Evolutionary conservation across 2,113 vertebrate species (phyloP).

Genomic region (Trogon melanurus): DNA sequence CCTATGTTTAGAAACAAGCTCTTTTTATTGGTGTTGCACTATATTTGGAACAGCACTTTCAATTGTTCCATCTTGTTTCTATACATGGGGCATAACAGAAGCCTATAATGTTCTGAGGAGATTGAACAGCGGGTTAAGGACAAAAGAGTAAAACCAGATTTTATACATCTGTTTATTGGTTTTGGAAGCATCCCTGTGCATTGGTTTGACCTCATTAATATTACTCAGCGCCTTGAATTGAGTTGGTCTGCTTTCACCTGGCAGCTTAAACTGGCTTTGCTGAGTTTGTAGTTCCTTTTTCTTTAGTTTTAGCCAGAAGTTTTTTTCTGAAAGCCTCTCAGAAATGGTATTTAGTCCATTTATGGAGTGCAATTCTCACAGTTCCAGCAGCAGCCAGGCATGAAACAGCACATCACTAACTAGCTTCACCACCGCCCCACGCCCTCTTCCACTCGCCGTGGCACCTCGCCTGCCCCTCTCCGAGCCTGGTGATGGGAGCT

Average conservation of each 20-base stretch:
- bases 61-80: neutral
- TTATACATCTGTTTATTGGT: neutral
- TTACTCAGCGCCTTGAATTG: neutral
- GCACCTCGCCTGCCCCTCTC: neutral
- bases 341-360: neutral
- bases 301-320: neutral
- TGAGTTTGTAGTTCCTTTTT: neutral
- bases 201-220: neutral
- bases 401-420: neutral
- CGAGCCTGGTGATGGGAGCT: neutral
- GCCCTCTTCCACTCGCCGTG: neutral
- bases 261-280: neutral
- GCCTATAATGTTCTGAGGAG: neutral
- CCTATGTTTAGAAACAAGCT: neutral
- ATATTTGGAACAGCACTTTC: neutral
- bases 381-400: neutral
- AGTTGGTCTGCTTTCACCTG: neutral
- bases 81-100: neutral
- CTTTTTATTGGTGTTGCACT: neutral
- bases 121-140: neutral
- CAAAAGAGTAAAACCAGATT: neutral
- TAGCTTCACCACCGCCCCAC: neutral
- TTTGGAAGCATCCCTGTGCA: neutral
- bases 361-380: neutral
- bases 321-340: neutral